Evolutionary conservation across 2,113 vertebrate genomes (phyloP), one percentile per base, ranked within the genome.

Genomic region (Syrrhaptes paradoxus): DNA sequence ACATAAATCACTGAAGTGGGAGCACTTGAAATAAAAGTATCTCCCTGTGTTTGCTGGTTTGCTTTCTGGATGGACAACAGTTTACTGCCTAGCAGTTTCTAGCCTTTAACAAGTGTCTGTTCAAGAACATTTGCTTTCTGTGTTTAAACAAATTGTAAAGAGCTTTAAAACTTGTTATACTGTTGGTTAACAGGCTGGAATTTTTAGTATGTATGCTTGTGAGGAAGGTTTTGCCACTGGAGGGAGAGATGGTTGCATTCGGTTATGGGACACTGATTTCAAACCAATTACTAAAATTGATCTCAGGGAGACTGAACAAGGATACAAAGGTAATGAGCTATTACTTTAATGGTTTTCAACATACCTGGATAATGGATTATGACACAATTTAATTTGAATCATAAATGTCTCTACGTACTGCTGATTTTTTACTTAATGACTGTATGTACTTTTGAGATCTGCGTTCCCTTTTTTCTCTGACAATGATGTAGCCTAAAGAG

Each of bases 271-370:
- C 74, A 98, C 97, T 2, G 99, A 99, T 90, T 99, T 99, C 98
- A 99, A 99, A 96, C 98, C 99, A 93, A 99, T 99, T 96, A 99
- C 99, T 94, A 99, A 99, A 98, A 99, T 99, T 90, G 99, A 99
- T 98, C 98, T 99, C 97, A 98, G 99, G 89, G 99, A 99, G 97
- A 98, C 98, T 19, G 99, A 99, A 72, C 99, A 99, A 97, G 99
- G 99, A 82, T 99, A 99, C 97, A 99, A 99, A 99, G 99, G 99
- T 99, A 98, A 97, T 41, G n/a, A 81, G 74, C 58, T 88, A 10
- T 61, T 92, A 86, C 63, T 84, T 84, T 34, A 79, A 55, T 65
- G 45, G 6, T 16, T 76, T 91, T 80, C 65, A 55, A 63, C 32
- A 32, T 14, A 8, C 57, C 68, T 93, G 11, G 20, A 6, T 83